Evolutionary conservation across 2,113 vertebrate genomes (phyloP).

Genomic region (Aix galericulata): DNA sequence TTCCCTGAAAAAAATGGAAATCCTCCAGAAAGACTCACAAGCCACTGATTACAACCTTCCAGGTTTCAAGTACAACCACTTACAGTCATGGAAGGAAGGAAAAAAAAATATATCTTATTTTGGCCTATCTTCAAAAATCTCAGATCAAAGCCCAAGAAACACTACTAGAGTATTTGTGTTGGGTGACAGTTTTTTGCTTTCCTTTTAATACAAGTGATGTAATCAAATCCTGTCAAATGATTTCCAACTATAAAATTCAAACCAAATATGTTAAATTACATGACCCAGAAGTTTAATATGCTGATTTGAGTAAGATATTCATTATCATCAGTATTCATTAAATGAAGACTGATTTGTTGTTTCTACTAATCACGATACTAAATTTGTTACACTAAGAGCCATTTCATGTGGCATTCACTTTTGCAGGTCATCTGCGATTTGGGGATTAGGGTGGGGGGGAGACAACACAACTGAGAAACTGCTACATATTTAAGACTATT

Average conservation of each 20-base stretch:
- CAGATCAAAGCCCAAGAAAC: background rate
- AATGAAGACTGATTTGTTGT: background rate
- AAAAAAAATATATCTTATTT: background rate
- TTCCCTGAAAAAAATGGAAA: background rate
- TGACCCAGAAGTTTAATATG: background rate
- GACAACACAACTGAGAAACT: background rate
- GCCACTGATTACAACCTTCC: background rate
- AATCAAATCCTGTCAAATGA: background rate
- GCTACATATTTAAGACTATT: background rate
- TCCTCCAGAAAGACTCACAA: background rate
- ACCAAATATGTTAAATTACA: background rate
- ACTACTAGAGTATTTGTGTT: background rate
- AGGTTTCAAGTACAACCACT: background rate
- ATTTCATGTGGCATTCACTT: background rate
- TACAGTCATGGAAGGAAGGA: background rate
- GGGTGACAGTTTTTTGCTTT: background rate
- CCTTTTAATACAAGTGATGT: background rate
- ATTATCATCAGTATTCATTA: background rate
- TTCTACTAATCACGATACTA: background rate
- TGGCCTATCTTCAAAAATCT: background rate
- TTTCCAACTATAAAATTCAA: background rate
- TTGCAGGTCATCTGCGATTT: background rate
- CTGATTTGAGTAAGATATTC: background rate
- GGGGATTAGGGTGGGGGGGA: no score
- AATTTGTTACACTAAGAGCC: background rate